Conservation (phyloP, 2,113 vertebrate genomes). For the Tricholaema leucomelas region DNA sequence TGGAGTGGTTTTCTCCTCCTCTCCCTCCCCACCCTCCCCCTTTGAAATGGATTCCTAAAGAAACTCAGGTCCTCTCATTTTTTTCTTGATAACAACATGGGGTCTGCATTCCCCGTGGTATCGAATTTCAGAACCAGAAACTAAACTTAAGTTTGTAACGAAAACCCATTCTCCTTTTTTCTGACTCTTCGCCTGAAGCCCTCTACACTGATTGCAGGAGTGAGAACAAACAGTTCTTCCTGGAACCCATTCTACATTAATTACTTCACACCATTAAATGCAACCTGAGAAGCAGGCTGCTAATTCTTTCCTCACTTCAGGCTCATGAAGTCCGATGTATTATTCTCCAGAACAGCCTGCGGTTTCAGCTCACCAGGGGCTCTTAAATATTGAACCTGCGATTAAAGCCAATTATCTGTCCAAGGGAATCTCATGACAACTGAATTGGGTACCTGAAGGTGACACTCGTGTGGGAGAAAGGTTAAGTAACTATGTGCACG, state of each 20-base stretch:
- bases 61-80: background rate
- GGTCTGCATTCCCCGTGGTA: background rate
- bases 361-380: background rate
- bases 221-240: background rate
- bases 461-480: background rate
- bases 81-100: background rate
- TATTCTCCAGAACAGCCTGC: background rate
- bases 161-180: background rate
- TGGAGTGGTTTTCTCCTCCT: background rate
- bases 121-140: background rate
- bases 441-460: background rate
- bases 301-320: background rate
- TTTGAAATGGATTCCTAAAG: background rate
- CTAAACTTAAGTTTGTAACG: background rate
- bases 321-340: background rate
- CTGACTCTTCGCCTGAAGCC: background rate
- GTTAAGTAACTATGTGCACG: background rate
- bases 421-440: background rate
- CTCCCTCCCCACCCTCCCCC: no score
- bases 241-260: background rate
- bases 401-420: slow-evolving; percentile 10
- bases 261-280: background rate
- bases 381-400: slow-evolving; percentile 4
- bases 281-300: background rate
- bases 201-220: background rate